phyloP scores from a whole-genome alignment of 2,113 vertebrate genomes.

The Hemiscyllium ocellatum region DNA sequence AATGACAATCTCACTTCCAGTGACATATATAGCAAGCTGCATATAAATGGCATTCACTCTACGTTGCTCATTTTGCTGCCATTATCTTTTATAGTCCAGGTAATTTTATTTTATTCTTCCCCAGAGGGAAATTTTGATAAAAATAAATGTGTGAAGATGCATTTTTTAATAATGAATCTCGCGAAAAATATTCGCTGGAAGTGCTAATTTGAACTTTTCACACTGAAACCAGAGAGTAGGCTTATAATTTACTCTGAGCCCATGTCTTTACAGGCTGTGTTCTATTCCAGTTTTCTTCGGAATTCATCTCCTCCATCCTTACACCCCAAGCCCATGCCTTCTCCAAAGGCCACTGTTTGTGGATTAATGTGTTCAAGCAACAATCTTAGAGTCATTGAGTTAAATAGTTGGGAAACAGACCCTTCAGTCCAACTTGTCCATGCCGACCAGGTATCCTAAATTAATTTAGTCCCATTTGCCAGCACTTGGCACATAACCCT shows the following conservation, averaged over 20 bases:
- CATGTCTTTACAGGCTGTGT: neutral
- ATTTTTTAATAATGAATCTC: neutral
- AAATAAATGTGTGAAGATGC: neutral
- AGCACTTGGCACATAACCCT: too few relatives aligned
- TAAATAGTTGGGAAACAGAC: too few relatives aligned
- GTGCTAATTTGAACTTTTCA: neutral
- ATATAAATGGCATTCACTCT: neutral
- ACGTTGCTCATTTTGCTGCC: neutral
- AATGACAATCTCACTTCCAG: neutral
- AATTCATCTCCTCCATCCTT: neutral
- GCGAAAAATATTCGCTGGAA: neutral
- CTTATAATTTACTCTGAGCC: neutral
- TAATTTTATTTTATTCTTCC: neutral
- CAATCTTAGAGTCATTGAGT: too few relatives aligned
- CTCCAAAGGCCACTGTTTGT: neutral
- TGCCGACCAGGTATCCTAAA: too few relatives aligned
- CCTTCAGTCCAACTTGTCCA: too few relatives aligned
- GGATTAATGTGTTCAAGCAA: neutral
- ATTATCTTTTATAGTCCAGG: constrained; percentile 11
- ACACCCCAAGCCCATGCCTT: neutral
- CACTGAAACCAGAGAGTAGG: neutral
- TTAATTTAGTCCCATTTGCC: too few relatives aligned
- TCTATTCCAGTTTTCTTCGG: neutral
- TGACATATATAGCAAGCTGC: neutral
- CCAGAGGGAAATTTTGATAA: neutral